Conservation (phyloP, 2,888 invertebrate genomes). For the Ennomos quercinarius region DNA sequence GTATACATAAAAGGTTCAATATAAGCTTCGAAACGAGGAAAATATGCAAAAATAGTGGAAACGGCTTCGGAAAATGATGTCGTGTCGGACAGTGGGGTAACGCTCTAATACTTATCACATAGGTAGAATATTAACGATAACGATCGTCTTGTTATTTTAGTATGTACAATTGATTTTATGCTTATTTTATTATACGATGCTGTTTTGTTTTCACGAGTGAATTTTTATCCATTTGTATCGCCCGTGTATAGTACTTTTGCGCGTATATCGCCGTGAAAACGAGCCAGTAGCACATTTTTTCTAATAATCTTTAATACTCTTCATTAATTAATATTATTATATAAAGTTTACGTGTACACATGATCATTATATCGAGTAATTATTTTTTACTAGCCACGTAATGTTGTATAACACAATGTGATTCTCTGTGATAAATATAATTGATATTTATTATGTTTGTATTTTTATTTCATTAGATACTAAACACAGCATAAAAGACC, state of each 20-base stretch:
- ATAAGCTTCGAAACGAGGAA: too few relatives aligned
- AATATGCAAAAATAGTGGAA: too few relatives aligned
- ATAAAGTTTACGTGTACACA: conserved; percentile 32
- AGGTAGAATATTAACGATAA: conserved; percentile 46
- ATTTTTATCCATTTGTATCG: too few relatives aligned
- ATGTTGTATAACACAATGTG: conserved; percentile 84
- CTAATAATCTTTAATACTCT: conserved; percentile 9
- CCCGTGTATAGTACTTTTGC: too few relatives aligned
- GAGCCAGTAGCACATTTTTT: background rate
- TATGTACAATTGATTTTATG: conserved; percentile 56
- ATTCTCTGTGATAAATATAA: conserved; percentile 85
- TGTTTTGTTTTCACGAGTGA: conserved; percentile 16
- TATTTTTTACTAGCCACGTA: conserved; percentile 84
- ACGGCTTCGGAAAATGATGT: too few relatives aligned
- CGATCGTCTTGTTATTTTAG: conserved; percentile 60
- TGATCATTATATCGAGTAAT: conserved; percentile 66
- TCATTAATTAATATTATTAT: conserved; percentile 29
- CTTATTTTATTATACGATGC: background rate
- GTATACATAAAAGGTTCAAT: too few relatives aligned
- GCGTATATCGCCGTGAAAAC: too few relatives aligned
- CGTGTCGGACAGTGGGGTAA: too few relatives aligned
- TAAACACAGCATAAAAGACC: background rate
- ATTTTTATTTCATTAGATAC: conserved; percentile 58
- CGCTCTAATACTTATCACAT: background rate
- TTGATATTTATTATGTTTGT: conserved; percentile 76